Evolutionary conservation across 2,113 vertebrate species (phyloP).

Genomic region (rat (Rattus norvegicus)): GRCr8 NC_086027.1:94406501-94407000

Average conservation of each 20-base stretch:
- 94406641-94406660: conserved; percentile 92
- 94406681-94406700: conserved; percentile 94
- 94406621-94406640: conserved; percentile 94
- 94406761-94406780: conserved; percentile 93
- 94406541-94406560: conserved; percentile 97
- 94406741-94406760: conserved; percentile 91
- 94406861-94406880: conserved; percentile 98
- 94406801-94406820: conserved; percentile 92
- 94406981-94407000: conserved; percentile 96
- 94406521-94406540: conserved; percentile 98
- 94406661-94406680: conserved; percentile 85
- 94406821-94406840: conserved; percentile 88
- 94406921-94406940: conserved; percentile 98
- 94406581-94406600: conserved; percentile 88
- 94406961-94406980: conserved; percentile 95
- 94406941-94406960: conserved; percentile 94
- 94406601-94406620: conserved; percentile 97
- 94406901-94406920: conserved; percentile 90
- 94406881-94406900: conserved; percentile 96
- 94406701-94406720: conserved; percentile 94
- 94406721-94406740: conserved; percentile 97
- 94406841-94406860: conserved; percentile 92
- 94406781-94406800: conserved; percentile 96
- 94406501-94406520: conserved; percentile 98
- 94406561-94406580: conserved; percentile 97